Evolutionary conservation across 2,888 invertebrate genomes (phyloP).

Genomic region (Apotomis capreana): DNA sequence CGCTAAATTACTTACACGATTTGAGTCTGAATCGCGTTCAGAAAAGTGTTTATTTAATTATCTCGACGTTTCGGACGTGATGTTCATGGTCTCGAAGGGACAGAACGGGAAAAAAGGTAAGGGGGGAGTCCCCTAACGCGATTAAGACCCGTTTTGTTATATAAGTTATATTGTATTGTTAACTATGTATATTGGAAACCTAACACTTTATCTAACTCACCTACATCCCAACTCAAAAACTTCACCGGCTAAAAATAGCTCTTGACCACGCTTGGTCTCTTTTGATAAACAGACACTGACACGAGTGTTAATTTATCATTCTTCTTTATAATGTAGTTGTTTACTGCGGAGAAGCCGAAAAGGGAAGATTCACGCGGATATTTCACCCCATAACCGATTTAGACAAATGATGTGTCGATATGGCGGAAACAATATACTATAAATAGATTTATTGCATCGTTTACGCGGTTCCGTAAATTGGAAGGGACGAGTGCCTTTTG

Average conservation of each 20-base stretch:
- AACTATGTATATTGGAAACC: no score
- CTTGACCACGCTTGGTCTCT: not conserved
- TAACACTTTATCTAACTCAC: no score
- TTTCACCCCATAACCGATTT: conserved; percentile 28
- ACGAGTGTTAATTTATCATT: conserved; percentile 23
- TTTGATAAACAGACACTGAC: conserved; percentile 2
- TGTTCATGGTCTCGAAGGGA: no score
- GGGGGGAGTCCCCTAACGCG: no score
- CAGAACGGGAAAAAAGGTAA: no score
- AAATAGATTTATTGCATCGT: conserved; percentile 26
- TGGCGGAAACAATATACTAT: conserved; percentile 25
- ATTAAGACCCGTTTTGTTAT: no score
- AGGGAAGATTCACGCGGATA: conserved; percentile 23
- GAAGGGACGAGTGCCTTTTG: not conserved
- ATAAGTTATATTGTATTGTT: no score
- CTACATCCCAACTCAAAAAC: no score
- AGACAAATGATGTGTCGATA: conserved; percentile 34
- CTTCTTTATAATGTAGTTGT: conserved; percentile 28
- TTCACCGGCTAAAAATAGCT: not conserved
- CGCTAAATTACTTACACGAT: no score
- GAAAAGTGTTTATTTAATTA: no score
- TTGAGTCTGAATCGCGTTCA: no score
- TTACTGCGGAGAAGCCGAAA: conserved; percentile 23
- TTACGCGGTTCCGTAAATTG: conserved; percentile 16
- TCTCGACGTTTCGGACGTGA: no score